These are phyloP conservation scores for Clanis bilineata DNA, from an alignment of 2,888 invertebrate species.

Conservation along the genomic window DNA sequence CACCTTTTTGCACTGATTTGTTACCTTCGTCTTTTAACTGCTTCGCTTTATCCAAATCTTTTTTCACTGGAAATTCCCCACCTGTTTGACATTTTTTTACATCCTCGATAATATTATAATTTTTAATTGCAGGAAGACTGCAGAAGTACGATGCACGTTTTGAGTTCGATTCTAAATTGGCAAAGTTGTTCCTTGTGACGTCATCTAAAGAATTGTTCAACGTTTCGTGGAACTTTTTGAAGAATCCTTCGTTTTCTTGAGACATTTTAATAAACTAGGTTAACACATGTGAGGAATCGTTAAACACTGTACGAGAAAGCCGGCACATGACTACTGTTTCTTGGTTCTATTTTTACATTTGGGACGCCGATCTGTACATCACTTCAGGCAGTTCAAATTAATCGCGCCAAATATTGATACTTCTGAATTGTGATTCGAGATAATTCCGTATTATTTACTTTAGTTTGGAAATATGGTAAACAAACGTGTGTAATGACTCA, in stretches of 20 bases:
- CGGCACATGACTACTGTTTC: conserved; percentile 54
- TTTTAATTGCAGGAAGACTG: conserved; percentile 77
- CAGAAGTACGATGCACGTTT: conserved; percentile 84
- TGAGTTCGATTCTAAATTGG: conserved; percentile 83
- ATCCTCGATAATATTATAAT: conserved; percentile 73
- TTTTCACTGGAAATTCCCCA: conserved; percentile 69
- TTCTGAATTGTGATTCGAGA: neutral
- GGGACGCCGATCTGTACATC: conserved; percentile 56
- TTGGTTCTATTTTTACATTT: conserved; percentile 71
- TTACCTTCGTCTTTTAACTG: conserved; percentile 88
- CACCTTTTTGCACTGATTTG: conserved; percentile 86
- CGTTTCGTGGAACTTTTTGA: conserved; percentile 84
- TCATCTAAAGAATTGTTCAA: conserved; percentile 80
- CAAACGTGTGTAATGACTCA: neutral
- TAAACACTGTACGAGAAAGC: conserved; percentile 44
- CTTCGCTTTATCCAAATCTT: conserved; percentile 83
- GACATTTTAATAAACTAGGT: conserved; percentile 49
- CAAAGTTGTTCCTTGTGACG: conserved; percentile 84
- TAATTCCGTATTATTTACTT: neutral
- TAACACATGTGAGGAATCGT: conserved; percentile 34
- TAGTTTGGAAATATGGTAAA: neutral
- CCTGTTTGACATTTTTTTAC: conserved; percentile 57
- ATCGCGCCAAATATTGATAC: conserved; percentile 11
- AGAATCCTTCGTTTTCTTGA: conserved; percentile 74
- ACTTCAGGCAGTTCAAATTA: conserved; percentile 52